A percentile compares a stretch with the other conserved stretches of the same genome.
phyloP scores from a whole-genome alignment of 2,888 invertebrate genomes.

The Cephus rjabovi region DNA sequence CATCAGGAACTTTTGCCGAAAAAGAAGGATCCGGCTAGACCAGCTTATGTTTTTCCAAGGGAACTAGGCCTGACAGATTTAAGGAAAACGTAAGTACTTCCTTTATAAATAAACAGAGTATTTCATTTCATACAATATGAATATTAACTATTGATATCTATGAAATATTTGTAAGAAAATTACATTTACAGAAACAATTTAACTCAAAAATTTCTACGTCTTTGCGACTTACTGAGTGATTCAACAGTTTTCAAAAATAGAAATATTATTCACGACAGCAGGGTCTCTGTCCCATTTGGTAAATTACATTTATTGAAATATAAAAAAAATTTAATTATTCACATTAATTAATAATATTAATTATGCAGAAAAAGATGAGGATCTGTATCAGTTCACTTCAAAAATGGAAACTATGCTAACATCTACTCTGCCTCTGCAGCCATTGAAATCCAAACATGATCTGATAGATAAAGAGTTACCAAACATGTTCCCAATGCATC shows the following conservation, averaged over 20 bases:
- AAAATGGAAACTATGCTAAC: slow-evolving; percentile 76
- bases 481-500: slow-evolving; percentile 80
- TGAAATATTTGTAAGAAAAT: slow-evolving; percentile 7
- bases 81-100: slow-evolving; percentile 75
- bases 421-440: slow-evolving; percentile 72
- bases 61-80: slow-evolving; percentile 79
- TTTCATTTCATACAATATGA: background rate
- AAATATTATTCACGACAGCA: slow-evolving; percentile 72
- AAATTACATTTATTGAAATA: slow-evolving; percentile 18
- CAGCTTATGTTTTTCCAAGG: slow-evolving; percentile 79
- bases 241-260: slow-evolving; percentile 70
- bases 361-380: slow-evolving; percentile 69
- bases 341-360: background rate
- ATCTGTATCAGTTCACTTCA: slow-evolving; percentile 75
- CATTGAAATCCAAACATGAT: slow-evolving; percentile 64
- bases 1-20: slow-evolving; percentile 83
- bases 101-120: background rate
- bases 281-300: slow-evolving; percentile 70
- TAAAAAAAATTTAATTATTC: background rate
- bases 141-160: background rate
- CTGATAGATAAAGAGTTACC: slow-evolving; percentile 73
- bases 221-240: slow-evolving; percentile 76
- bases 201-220: slow-evolving; percentile 74
- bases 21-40: slow-evolving; percentile 76
- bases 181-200: slow-evolving; percentile 73